A percentile compares a stretch with the other conserved stretches of the same genome.
phyloP scores from a whole-genome alignment of 30 jellyfish, hydroid and myxozoan genomes.

The Clytia hemisphaerica region DNA sequence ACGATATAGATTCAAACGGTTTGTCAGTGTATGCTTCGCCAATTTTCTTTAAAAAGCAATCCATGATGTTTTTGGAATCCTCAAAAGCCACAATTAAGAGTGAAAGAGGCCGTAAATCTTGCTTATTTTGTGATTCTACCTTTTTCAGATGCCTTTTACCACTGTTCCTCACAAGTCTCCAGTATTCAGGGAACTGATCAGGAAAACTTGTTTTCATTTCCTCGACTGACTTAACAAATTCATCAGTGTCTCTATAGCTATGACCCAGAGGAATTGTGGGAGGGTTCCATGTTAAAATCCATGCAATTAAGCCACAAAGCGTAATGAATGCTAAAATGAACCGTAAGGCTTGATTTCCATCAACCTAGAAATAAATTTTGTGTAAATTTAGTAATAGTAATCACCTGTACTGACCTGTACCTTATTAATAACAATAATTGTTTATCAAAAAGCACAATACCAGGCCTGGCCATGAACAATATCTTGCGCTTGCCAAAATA shows the following conservation, averaged over 20 bases:
- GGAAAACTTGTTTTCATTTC: neutral
- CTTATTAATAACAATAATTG: too few species aligned
- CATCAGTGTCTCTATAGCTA: constrained; percentile 2
- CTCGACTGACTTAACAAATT: neutral
- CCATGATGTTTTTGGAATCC: constrained; percentile 11
- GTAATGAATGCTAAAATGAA: too few species aligned
- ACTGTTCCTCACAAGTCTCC: constrained; percentile 3
- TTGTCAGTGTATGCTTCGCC: constrained; percentile 13
- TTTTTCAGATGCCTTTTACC: constrained; percentile 10
- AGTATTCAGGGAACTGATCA: neutral
- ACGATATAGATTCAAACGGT: neutral
- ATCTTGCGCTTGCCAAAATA: too few species aligned
- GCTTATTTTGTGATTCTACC: neutral
- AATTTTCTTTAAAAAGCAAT: constrained; percentile 11
- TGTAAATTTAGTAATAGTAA: too few species aligned
- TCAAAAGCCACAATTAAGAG: constrained; percentile 20
- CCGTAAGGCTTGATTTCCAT: too few species aligned
- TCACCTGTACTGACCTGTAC: too few species aligned
- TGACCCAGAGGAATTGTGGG: constrained; percentile 1
- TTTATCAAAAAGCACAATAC: too few species aligned
- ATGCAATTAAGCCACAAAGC: too few species aligned
- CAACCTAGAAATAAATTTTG: too few species aligned
- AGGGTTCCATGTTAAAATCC: too few species aligned
- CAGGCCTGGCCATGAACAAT: too few species aligned
- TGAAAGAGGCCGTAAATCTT: constrained; percentile 17